Evolutionary conservation across 2,797 vertebrate species (phyloP).

Genomic region (Brotula barbata): DNA sequence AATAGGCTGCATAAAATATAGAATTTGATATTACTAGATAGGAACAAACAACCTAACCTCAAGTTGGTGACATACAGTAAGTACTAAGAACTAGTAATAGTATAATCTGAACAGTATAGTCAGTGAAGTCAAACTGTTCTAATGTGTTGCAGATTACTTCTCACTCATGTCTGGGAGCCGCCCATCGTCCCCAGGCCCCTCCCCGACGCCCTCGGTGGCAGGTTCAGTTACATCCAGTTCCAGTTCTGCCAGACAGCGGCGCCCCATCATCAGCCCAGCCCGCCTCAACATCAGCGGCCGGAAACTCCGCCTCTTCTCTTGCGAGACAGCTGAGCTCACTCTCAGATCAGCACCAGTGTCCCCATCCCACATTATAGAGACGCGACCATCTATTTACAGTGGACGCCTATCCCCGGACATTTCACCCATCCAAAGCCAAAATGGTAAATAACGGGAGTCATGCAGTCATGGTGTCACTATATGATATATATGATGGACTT

Average conservation of each 20-base stretch:
- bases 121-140: not conserved
- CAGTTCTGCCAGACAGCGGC: constrained; percentile 84
- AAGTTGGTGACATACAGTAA: too few relatives aligned
- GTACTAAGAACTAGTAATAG: too few relatives aligned
- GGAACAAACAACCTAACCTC: too few relatives aligned
- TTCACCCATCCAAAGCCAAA: constrained; percentile 66
- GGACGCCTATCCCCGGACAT: constrained; percentile 67
- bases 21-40: too few relatives aligned
- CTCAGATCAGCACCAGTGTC: constrained; percentile 57
- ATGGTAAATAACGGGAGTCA: constrained; percentile 54
- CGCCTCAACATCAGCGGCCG: constrained; percentile 89
- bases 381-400: constrained; percentile 62
- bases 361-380: constrained; percentile 72
- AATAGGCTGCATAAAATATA: too few relatives aligned
- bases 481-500: too few relatives aligned
- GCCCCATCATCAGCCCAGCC: constrained; percentile 95
- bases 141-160: constrained; percentile 84
- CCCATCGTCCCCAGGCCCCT: constrained; percentile 84
- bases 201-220: constrained; percentile 87
- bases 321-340: constrained; percentile 61
- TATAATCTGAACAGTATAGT: too few relatives aligned
- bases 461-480: too few relatives aligned
- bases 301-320: constrained; percentile 85
- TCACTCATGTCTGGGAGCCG: constrained; percentile 84
- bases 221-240: constrained; percentile 89